phyloP scores from a whole-genome alignment of 1,140 invertebrate species.

The Brachionus paranguensis region DNA sequence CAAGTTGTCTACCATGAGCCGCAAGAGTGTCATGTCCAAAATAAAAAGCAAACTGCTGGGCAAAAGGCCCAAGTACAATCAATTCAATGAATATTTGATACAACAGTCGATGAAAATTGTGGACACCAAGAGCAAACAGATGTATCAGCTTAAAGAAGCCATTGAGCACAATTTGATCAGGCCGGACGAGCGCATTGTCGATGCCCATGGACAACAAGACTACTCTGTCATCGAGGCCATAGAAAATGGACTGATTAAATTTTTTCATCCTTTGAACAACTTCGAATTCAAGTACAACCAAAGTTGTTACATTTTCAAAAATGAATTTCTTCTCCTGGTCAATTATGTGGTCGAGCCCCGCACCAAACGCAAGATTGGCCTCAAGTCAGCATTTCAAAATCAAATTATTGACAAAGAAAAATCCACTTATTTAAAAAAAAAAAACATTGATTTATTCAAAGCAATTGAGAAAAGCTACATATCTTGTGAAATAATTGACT shows the following conservation, averaged over 20 bases:
- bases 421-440: not conserved
- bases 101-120: not conserved
- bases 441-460: not conserved
- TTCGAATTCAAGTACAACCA: constrained; percentile 37
- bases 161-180: not conserved
- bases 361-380: not conserved
- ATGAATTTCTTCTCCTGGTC: not conserved
- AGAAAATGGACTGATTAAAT: not conserved
- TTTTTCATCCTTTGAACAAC: constrained; percentile 38
- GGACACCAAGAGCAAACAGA: not conserved
- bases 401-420: not conserved
- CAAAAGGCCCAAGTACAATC: constrained; percentile 20
- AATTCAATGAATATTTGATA: not conserved
- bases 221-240: not conserved
- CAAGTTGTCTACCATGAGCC: not conserved
- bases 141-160: not conserved
- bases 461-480: constrained; percentile 33
- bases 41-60: constrained; percentile 5
- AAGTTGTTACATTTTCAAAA: constrained; percentile 25
- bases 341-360: constrained; percentile 18
- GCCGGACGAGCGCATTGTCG: not conserved
- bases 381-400: not conserved
- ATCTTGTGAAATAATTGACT: constrained; percentile 37
- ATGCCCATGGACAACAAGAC: not conserved
- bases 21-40: constrained; percentile 6